These are phyloP conservation scores for Drosophila bifasciata DNA, from an alignment of 1,140 invertebrate species.

Conservation along the genomic window DNA sequence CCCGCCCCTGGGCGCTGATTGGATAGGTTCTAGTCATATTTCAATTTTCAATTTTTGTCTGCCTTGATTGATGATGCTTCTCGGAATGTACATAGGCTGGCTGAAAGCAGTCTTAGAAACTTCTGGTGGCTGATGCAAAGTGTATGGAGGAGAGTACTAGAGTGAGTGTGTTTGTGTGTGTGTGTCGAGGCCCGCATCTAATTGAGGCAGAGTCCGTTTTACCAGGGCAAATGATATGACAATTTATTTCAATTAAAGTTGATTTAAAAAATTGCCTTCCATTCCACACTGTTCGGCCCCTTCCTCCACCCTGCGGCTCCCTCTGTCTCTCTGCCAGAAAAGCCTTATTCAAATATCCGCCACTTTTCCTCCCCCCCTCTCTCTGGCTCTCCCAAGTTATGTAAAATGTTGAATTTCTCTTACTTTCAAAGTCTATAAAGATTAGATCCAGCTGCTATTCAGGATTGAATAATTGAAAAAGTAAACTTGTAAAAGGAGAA, in stretches of 20 bases:
- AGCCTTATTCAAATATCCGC: slow-evolving; percentile 22
- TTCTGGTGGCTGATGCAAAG: neutral
- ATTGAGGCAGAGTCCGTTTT: slow-evolving; percentile 42
- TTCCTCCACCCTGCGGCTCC: too few relatives aligned
- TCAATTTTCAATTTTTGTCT: slow-evolving; percentile 37
- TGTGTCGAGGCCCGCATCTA: slow-evolving; percentile 39
- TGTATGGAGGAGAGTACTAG: slow-evolving; percentile 10
- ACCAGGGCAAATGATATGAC: slow-evolving; percentile 70
- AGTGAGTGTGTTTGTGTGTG: neutral
- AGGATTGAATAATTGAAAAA: too few relatives aligned
- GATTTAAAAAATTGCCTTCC: slow-evolving; percentile 66
- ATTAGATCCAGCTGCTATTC: neutral
- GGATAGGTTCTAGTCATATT: slow-evolving; percentile 41
- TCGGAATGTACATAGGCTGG: slow-evolving; percentile 15
- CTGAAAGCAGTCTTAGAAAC: neutral
- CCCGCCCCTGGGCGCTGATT: slow-evolving; percentile 6
- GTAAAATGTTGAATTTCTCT: slow-evolving; percentile 3
- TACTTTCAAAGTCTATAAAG: slow-evolving; percentile 18
- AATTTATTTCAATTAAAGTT: slow-evolving; percentile 83
- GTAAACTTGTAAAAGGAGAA: too few relatives aligned
- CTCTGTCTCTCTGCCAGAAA: slow-evolving; percentile 4
- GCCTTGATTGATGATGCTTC: slow-evolving; percentile 40
- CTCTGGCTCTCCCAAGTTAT: neutral
- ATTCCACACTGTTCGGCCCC: too few relatives aligned
- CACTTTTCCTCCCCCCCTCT: slow-evolving; percentile 6